Evolutionary conservation across 2,888 invertebrate species (phyloP).

Genomic region (Rotaria macrura): DNA sequence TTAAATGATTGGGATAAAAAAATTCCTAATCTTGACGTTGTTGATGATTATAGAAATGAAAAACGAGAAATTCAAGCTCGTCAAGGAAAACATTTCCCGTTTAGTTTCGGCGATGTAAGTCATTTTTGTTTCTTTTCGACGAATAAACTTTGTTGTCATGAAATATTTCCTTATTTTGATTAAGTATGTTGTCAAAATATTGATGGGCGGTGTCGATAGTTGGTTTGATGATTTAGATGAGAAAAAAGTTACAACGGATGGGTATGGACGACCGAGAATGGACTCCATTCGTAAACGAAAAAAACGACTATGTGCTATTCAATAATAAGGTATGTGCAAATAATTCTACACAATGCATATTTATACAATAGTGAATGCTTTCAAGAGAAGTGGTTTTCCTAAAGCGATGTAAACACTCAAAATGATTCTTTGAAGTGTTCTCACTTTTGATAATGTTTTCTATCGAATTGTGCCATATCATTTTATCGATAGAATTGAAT

Average conservation of each 20-base stretch:
- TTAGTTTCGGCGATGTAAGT: conserved; percentile 28
- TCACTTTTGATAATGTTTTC: too few species aligned
- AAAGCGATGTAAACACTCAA: too few species aligned
- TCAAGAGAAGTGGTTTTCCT: too few species aligned
- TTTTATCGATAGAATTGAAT: too few species aligned
- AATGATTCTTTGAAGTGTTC: too few species aligned
- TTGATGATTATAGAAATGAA: conserved; percentile 33
- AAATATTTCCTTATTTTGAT: background rate
- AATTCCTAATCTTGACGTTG: conserved; percentile 29
- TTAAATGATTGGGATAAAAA: conserved; percentile 33
- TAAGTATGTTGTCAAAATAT: conserved; percentile 5
- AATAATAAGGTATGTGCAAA: background rate
- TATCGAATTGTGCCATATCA: too few species aligned
- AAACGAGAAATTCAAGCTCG: conserved; percentile 18
- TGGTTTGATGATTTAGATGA: conserved; percentile 21
- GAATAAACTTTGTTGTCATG: too few species aligned
- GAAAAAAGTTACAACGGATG: background rate
- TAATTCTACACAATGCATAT: too few species aligned
- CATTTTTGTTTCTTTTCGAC: too few species aligned
- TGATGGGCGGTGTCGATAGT: background rate
- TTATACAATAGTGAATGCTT: too few species aligned
- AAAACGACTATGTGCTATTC: background rate
- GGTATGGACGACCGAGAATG: background rate
- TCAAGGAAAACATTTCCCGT: conserved; percentile 23
- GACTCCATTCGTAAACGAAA: background rate